phyloP scores from a whole-genome alignment of 2,888 invertebrate species.

The Pyralis farinalis region DNA sequence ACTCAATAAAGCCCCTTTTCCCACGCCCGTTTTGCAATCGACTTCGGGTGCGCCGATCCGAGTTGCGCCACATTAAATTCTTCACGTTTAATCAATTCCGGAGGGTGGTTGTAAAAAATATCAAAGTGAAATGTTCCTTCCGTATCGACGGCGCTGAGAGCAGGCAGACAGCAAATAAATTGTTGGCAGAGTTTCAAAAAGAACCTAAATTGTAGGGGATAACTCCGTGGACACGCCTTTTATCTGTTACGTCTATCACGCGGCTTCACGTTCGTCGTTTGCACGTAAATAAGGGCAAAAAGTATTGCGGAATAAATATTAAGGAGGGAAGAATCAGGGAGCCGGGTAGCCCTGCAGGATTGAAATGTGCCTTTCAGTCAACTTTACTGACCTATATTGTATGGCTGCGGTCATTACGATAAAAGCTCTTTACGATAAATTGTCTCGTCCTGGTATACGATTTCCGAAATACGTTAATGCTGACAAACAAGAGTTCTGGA shows the following conservation, averaged over 20 bases:
- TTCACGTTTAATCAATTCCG: slow-evolving; percentile 70
- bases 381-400: slow-evolving; percentile 38
- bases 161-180: slow-evolving; percentile 69
- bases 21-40: slow-evolving; percentile 52
- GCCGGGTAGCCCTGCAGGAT: slow-evolving; percentile 38
- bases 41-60: slow-evolving; percentile 44
- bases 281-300: slow-evolving; percentile 59
- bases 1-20: slow-evolving; percentile 54
- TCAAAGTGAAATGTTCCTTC: slow-evolving; percentile 58
- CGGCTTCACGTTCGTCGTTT: slow-evolving; percentile 44
- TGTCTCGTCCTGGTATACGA: too few relatives aligned
- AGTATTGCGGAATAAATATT: slow-evolving; percentile 49
- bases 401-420: slow-evolving; percentile 40
- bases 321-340: slow-evolving; percentile 35
- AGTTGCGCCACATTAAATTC: slow-evolving; percentile 66
- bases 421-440: slow-evolving; percentile 46
- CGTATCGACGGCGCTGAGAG: slow-evolving; percentile 52
- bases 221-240: slow-evolving; percentile 69
- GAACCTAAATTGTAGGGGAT: slow-evolving; percentile 61
- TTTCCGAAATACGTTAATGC: too few relatives aligned
- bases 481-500: too few relatives aligned
- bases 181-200: slow-evolving; percentile 72
- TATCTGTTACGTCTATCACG: slow-evolving; percentile 73
- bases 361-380: slow-evolving; percentile 42
- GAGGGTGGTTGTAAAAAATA: slow-evolving; percentile 51